Evolutionary conservation across 2,888 invertebrate species (phyloP), one percentile per base, ranked within the genome.

Genomic region (Elysia crispata): DNA sequence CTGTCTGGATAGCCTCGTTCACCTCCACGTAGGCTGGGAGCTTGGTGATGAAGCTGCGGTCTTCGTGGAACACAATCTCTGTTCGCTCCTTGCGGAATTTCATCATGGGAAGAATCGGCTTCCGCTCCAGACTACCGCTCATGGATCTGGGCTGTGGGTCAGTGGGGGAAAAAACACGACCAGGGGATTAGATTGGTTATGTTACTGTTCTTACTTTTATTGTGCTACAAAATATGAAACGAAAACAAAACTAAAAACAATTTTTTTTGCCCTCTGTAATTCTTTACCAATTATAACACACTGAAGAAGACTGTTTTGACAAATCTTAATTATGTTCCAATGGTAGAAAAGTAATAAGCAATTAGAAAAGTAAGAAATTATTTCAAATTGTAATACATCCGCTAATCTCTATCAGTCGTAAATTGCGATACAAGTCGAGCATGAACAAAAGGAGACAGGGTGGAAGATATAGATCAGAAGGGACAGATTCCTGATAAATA

Each of bases 1-100:
- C 82, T 75, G 86, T 79, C n/a, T 88, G 82, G 31, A 86, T 86
- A 49, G 85, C 82, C 41, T 85, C 83, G 81, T 90, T 88, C 1
- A 88, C 84, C 62, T 86, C 85, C 20, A 88, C 85, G n/a, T 88
- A 85, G 74, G 87, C 84, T 0, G 90, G 90, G 50, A 90, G 84
- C 67, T 86, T 85, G 23, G 88, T 88, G 82, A 89, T 86, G 79
- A 87, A 89, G 0, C 88, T 88, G 50, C 86, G 86, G 25, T 87
- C 87, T 28, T 85, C 80, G 73, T 89, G 87, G 6, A 86, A 83
- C 13, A 88, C 85, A 49, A 90, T 88, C 81, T 89, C 89, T 0
- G 89, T 89, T 64, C 86, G 84, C 76, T 89, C 89, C 33, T 88
- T 84, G 25, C 86, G 72, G 3, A 87, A 83, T 57, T 87, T 86